phyloP scores from a whole-genome alignment of 2,888 invertebrate species.

The Oegoconia quadripuncta region DNA sequence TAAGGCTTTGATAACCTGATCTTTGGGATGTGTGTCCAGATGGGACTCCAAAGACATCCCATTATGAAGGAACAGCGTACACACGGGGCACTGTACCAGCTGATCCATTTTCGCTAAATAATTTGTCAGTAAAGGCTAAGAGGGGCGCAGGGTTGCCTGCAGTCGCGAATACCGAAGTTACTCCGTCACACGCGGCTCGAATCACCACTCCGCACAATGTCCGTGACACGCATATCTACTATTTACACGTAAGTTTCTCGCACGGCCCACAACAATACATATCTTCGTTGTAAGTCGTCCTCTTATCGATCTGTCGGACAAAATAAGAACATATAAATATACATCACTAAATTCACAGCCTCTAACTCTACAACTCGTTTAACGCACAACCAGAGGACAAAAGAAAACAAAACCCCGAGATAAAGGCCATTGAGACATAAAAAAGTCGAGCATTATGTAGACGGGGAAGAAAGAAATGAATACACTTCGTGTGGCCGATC shows the following conservation, averaged over 20 bases:
- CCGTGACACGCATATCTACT: constrained; percentile 67
- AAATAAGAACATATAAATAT: constrained; percentile 61
- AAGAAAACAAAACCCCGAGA: constrained; percentile 76
- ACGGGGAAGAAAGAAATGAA: constrained; percentile 29
- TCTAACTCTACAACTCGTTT: constrained; percentile 57
- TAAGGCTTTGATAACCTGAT: constrained; percentile 91
- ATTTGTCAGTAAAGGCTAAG: constrained; percentile 14
- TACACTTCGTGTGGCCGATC: constrained; percentile 31
- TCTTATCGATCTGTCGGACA: constrained; percentile 74
- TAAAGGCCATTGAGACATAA: constrained; percentile 78
- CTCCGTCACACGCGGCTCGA: constrained; percentile 46
- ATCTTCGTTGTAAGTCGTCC: constrained; percentile 59
- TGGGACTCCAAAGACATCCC: constrained; percentile 90
- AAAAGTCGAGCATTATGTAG: constrained; percentile 64
- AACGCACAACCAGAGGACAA: constrained; percentile 66
- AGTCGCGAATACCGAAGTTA: constrained; percentile 29
- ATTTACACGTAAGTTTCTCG: constrained; percentile 56
- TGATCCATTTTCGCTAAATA: constrained; percentile 63
- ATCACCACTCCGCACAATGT: constrained; percentile 51
- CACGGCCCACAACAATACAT: constrained; percentile 62
- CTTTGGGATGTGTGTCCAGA: constrained; percentile 92
- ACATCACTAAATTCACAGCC: constrained; percentile 44
- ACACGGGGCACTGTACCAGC: constrained; percentile 86
- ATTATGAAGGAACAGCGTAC: constrained; percentile 89
- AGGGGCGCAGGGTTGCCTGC: constrained; percentile 15